These are phyloP conservation scores for Petrocephalus zakoni DNA, from an alignment of 2,113 vertebrate species.

Conservation along the genomic window DNA sequence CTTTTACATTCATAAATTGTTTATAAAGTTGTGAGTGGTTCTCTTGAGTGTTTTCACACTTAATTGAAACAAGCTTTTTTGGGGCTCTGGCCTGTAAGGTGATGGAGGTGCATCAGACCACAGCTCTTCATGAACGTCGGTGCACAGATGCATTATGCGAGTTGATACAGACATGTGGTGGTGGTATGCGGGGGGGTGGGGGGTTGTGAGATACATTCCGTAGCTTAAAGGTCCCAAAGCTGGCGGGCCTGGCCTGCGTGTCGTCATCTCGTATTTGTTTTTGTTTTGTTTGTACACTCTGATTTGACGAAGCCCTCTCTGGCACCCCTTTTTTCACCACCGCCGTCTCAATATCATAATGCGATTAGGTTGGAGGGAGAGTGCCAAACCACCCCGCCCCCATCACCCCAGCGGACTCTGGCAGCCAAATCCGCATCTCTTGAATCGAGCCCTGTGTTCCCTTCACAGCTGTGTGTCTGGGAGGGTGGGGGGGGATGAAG, in stretches of 20 bases:
- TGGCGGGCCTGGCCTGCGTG: not conserved
- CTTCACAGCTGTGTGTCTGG: constrained; percentile 15
- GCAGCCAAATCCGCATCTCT: not conserved
- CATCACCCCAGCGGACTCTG: not conserved
- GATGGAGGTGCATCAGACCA: not conserved
- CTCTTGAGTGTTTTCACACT: not conserved
- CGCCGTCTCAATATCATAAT: not conserved
- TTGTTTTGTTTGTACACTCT: not conserved
- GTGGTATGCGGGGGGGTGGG: not conserved
- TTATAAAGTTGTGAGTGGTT: not conserved
- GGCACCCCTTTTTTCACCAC: not conserved
- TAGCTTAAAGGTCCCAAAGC: not conserved
- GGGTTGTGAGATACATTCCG: not conserved
- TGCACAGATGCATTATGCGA: not conserved
- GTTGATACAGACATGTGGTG: not conserved
- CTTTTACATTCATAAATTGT: not conserved
- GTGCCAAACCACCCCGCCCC: not conserved
- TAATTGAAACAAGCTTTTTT: not conserved
- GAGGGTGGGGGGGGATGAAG: constrained; percentile 25
- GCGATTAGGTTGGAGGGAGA: not conserved
- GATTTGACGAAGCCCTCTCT: not conserved
- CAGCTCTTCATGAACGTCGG: not conserved
- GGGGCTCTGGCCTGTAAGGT: not conserved
- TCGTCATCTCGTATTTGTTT: not conserved
- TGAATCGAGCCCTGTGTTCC: constrained; percentile 12